A percentile compares a stretch with the other conserved stretches of the same genome.
Evolutionary conservation across 2,888 invertebrate genomes (phyloP).

Genomic region (Aspidiotus destructor): DNA sequence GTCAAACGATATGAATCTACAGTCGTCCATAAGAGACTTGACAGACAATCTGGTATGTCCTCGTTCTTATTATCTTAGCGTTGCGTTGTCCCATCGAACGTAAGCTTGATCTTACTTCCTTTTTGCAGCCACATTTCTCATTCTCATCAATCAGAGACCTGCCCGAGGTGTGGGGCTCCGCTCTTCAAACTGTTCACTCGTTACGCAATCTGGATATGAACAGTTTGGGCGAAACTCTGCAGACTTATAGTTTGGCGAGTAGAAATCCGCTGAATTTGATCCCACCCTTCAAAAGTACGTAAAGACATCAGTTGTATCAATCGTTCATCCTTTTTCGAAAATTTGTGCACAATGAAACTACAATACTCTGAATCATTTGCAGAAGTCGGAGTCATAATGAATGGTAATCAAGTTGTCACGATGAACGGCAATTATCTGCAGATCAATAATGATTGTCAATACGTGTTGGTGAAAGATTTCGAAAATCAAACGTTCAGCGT

Average conservation of each 20-base stretch:
- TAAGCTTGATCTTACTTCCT: background rate
- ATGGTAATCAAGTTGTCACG: constrained; percentile 25
- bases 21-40: too few species aligned
- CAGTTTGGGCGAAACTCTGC: constrained; percentile 47
- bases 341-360: background rate
- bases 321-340: background rate
- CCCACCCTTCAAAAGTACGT: constrained; percentile 56
- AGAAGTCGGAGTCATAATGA: constrained; percentile 18
- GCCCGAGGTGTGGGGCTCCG: constrained; percentile 12
- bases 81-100: background rate
- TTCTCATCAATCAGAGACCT: constrained; percentile 14
- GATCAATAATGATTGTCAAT: constrained; percentile 62
- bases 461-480: constrained; percentile 73
- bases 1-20: constrained; percentile 1
- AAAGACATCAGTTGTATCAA: background rate
- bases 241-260: constrained; percentile 48
- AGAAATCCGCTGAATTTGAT: constrained; percentile 50
- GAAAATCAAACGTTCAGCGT: constrained; percentile 62
- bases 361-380: background rate
- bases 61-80: background rate
- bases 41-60: background rate
- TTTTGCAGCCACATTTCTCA: constrained; percentile 17
- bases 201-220: constrained; percentile 53
- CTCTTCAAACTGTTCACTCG: constrained; percentile 50
- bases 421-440: constrained; percentile 22